A percentile compares a stretch with the other conserved stretches of the same genome.
phyloP scores from a whole-genome alignment of 2,888 invertebrate species.

The Lingula anatina region DNA sequence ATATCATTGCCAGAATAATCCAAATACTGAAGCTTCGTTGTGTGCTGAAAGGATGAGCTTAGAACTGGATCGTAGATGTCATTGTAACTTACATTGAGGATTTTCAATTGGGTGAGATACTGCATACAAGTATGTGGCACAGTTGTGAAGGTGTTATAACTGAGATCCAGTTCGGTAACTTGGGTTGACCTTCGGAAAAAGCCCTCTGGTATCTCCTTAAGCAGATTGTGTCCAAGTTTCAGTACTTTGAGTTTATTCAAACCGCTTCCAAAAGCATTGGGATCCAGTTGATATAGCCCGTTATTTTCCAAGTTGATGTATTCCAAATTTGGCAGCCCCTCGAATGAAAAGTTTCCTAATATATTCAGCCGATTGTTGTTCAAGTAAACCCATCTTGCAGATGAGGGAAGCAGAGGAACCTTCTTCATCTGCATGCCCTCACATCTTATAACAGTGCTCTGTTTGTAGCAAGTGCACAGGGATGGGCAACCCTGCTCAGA shows the following conservation, averaged over 20 bases:
- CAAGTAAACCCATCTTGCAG: slow-evolving; percentile 11
- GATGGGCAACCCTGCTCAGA: too few relatives aligned
- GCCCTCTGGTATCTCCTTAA: slow-evolving; percentile 16
- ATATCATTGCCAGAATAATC: slow-evolving; percentile 28
- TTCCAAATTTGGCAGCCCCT: slow-evolving; percentile 12
- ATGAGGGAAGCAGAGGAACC: slow-evolving; percentile 7
- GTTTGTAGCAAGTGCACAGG: slow-evolving; percentile 10
- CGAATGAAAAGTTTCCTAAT: slow-evolving; percentile 17
- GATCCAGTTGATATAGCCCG: slow-evolving; percentile 11
- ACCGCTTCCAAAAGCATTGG: slow-evolving; percentile 13
- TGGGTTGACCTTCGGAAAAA: slow-evolving; percentile 17
- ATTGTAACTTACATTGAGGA: slow-evolving; percentile 26
- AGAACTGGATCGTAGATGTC: slow-evolving; percentile 15
- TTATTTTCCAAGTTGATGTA: slow-evolving; percentile 18
- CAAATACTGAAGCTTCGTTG: slow-evolving; percentile 19
- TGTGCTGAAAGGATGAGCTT: slow-evolving; percentile 22
- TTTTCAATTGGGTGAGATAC: slow-evolving; percentile 15
- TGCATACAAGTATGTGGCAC: slow-evolving; percentile 18
- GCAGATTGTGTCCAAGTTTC: slow-evolving; percentile 16
- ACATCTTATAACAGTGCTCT: slow-evolving; percentile 10
- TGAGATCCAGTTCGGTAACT: slow-evolving; percentile 23
- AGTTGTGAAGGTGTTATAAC: slow-evolving; percentile 16
- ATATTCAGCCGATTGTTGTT: slow-evolving; percentile 17
- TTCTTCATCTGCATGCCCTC: slow-evolving; percentile 5
- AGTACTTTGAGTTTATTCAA: slow-evolving; percentile 13